These are phyloP conservation scores for honey bee (Apis mellifera) DNA, from an alignment of 1,140 invertebrate genomes.

Conservation along the genomic window Amel_HAv3.1 CM009932.2:13348501-13349000, in stretches of 20 bases:
- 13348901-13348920: slow-evolving; percentile 30
- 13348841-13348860: not conserved
- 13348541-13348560: slow-evolving; percentile 30
- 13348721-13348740: slow-evolving; percentile 1
- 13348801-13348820: not conserved
- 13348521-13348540: slow-evolving; percentile 30
- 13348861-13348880: not conserved
- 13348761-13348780: not conserved
- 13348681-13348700: not conserved
- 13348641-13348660: not conserved
- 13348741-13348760: not conserved
- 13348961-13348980: not conserved
- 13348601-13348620: not conserved
- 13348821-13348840: not conserved
- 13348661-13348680: not conserved
- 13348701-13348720: not conserved
- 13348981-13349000: slow-evolving; percentile 4
- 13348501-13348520: not conserved
- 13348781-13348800: not conserved
- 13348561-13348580: slow-evolving; percentile 22
- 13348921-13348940: slow-evolving; percentile 37
- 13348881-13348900: slow-evolving; percentile 9
- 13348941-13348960: slow-evolving; percentile 5
- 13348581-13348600: slow-evolving; percentile 20
- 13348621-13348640: no score